Conservation (phyloP, 2,888 invertebrate species). For the Nematopogon swammerdamellus region DNA sequence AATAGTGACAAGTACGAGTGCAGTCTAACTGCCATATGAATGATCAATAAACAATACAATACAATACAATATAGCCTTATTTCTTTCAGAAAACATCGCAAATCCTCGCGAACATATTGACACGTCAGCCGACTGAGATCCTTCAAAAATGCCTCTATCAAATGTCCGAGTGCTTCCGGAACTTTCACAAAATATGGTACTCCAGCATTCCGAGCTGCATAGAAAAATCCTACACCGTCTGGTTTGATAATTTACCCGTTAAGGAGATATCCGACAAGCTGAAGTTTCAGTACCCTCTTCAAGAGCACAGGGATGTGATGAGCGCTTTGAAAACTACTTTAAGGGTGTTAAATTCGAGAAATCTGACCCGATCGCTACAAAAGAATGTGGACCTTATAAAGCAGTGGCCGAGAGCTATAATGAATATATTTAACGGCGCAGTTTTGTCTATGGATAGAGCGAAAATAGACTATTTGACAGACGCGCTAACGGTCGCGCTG, state of each 20-base stretch:
- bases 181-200: slow-evolving; percentile 11
- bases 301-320: slow-evolving; percentile 10
- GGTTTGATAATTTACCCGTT: slow-evolving; percentile 14
- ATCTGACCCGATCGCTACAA: not conserved
- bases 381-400: slow-evolving; percentile 2
- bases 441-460: slow-evolving; percentile 6
- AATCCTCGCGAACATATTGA: slow-evolving; percentile 15
- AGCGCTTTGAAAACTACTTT: slow-evolving; percentile 16
- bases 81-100: slow-evolving; percentile 20
- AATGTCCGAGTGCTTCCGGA: slow-evolving; percentile 10
- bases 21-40: no score
- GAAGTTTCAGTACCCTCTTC: slow-evolving; percentile 13
- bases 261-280: slow-evolving; percentile 16
- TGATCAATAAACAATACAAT: no score
- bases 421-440: slow-evolving; percentile 1
- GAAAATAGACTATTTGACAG: slow-evolving; percentile 15
- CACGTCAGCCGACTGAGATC: slow-evolving; percentile 13
- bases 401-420: slow-evolving; percentile 5
- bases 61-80: no score
- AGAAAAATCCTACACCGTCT: slow-evolving; percentile 11
- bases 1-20: no score
- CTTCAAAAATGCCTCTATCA: slow-evolving; percentile 6
- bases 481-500: slow-evolving; percentile 19
- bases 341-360: slow-evolving; percentile 8
- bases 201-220: slow-evolving; percentile 6